Percentiles rank a stretch among this genome's conserved stretches.
Conservation (phyloP, 2,888 invertebrate genomes). For the Drosophila nigritarsus region DNA sequence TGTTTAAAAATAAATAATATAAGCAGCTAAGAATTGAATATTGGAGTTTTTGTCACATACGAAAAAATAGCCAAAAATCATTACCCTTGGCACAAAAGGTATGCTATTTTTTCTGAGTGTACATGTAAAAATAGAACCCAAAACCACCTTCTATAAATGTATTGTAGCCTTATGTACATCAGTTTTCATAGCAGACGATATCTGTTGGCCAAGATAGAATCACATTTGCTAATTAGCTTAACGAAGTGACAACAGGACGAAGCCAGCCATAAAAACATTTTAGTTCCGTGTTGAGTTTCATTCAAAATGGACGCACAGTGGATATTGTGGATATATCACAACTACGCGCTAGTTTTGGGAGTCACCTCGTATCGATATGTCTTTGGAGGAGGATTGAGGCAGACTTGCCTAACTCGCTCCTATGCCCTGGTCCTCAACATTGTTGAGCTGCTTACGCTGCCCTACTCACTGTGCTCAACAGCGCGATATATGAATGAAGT, state of each 20-base stretch:
- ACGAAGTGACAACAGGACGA: not conserved
- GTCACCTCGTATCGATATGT: not conserved
- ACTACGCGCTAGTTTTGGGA: not conserved
- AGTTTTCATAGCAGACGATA: not conserved
- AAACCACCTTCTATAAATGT: too few species aligned
- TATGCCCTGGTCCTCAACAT: not conserved
- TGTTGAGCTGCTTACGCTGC: not conserved
- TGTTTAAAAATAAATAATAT: too few species aligned
- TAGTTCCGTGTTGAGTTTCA: not conserved
- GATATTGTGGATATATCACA: not conserved
- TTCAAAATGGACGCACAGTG: constrained; percentile 19
- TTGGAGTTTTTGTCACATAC: too few species aligned
- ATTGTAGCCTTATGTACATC: not conserved
- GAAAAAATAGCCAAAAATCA: too few species aligned
- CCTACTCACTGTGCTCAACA: not conserved
- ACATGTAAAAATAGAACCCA: too few species aligned
- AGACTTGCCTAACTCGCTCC: not conserved
- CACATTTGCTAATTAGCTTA: not conserved
- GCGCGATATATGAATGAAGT: too few species aligned
- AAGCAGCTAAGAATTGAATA: too few species aligned
- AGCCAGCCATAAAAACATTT: not conserved
- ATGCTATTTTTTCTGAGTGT: too few species aligned
- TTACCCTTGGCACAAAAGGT: too few species aligned
- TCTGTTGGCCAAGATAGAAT: not conserved
- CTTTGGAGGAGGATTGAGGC: not conserved